A percentile compares a stretch with the other conserved stretches of the same genome.
Conservation (phyloP, 2,797 vertebrate species). For the Melanitta fusca region DNA sequence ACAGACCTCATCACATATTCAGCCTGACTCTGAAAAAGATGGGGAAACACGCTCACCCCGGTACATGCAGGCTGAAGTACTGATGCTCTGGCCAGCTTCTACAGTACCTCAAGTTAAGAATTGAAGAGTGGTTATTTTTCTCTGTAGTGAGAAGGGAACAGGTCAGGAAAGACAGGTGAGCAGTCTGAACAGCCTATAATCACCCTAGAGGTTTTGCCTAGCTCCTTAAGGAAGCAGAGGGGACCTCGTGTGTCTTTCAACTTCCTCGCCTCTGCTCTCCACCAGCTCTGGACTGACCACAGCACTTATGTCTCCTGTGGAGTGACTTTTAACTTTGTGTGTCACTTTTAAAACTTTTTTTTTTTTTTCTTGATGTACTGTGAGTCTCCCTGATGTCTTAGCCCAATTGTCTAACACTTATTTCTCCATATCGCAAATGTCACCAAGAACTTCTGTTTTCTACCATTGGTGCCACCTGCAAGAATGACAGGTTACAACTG, state of each 20-base stretch:
- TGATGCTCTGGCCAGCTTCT: background rate
- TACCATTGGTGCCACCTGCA: background rate
- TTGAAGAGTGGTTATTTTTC: background rate
- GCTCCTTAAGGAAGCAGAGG: background rate
- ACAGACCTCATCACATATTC: background rate
- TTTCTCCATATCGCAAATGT: background rate
- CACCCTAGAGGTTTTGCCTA: background rate
- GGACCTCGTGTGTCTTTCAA: background rate
- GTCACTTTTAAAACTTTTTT: background rate
- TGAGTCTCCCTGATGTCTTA: background rate
- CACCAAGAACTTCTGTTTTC: background rate
- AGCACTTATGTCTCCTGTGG: background rate
- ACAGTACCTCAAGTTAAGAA: background rate
- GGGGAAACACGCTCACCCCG: background rate
- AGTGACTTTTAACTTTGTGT: background rate
- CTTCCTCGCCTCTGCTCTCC: background rate
- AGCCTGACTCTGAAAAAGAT: background rate
- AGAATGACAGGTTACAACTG: background rate
- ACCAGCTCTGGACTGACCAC: background rate
- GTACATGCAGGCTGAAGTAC: background rate
- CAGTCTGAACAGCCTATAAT: background rate
- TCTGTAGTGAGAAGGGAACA: background rate
- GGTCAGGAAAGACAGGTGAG: background rate
- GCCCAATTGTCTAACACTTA: background rate
- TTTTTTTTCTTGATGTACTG: background rate